phyloP scores from a whole-genome alignment of 2,888 invertebrate genomes.

The Bombyx huttoni region DNA sequence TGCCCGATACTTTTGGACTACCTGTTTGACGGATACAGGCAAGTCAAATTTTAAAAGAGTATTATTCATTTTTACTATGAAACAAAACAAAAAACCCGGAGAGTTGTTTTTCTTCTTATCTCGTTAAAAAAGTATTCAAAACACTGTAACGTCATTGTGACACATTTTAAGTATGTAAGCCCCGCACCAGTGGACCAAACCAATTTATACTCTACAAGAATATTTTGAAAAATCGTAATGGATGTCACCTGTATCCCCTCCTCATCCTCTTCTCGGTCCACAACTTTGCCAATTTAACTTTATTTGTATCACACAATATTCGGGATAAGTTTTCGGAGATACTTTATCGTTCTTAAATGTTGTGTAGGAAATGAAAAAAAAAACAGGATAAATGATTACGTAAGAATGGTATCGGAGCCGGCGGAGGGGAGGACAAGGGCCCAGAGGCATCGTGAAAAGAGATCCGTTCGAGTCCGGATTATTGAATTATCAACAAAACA shows the following conservation, averaged over 20 bases:
- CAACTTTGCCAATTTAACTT: slow-evolving; percentile 71
- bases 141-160: too few relatives aligned
- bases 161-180: too few relatives aligned
- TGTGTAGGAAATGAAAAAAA: slow-evolving; percentile 40
- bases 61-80: too few relatives aligned
- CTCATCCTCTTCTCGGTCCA: slow-evolving; percentile 21
- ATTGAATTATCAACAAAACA: slow-evolving; percentile 70
- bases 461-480: slow-evolving; percentile 48
- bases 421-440: slow-evolving; percentile 16
- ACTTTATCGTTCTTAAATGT: slow-evolving; percentile 42
- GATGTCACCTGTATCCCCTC: slow-evolving; percentile 46
- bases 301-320: slow-evolving; percentile 60
- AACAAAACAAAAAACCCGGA: too few relatives aligned
- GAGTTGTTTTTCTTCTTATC: too few relatives aligned
- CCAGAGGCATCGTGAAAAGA: slow-evolving; percentile 38
- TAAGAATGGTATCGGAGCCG: slow-evolving; percentile 43
- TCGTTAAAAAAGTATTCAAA: too few relatives aligned
- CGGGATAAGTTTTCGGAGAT: slow-evolving; percentile 44
- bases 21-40: neutral
- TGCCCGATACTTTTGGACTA: neutral
- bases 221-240: slow-evolving; percentile 40
- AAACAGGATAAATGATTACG: slow-evolving; percentile 51
- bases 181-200: slow-evolving; percentile 11
- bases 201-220: slow-evolving; percentile 41
- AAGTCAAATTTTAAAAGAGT: neutral